Percentiles rank a stretch among this genome's conserved stretches.
phyloP scores from a whole-genome alignment of 2,797 vertebrate genomes.

The Sebastes nivosus region DNA sequence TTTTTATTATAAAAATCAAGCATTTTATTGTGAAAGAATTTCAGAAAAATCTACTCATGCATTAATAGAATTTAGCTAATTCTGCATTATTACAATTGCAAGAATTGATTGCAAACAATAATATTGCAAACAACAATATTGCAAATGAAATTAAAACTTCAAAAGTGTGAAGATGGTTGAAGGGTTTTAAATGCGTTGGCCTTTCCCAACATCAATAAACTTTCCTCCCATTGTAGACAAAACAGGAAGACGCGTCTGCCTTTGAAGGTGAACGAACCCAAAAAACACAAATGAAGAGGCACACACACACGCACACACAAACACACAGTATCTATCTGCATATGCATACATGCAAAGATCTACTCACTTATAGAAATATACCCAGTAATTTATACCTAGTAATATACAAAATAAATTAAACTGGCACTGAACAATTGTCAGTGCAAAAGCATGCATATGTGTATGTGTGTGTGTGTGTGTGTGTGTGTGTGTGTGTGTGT shows the following conservation, averaged over 20 bases:
- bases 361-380: neutral
- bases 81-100: neutral
- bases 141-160: neutral
- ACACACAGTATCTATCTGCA: neutral
- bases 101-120: neutral
- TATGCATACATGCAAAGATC: neutral
- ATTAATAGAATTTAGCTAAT: neutral
- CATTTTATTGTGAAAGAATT: neutral
- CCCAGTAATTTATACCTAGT: neutral
- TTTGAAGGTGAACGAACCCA: conserved; percentile 34
- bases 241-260: conserved; percentile 51
- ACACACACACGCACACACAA: neutral
- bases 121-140: neutral
- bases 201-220: conserved; percentile 10
- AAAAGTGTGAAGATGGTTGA: neutral
- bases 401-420: conserved; percentile 11
- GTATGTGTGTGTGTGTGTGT: neutral
- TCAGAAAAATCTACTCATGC: neutral
- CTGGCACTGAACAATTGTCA: neutral
- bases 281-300: neutral
- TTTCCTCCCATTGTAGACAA: conserved; percentile 41
- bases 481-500: neutral
- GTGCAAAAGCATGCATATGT: too few species aligned
- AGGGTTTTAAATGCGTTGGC: neutral
- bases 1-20: neutral